Percentiles rank a stretch among this genome's conserved stretches.
Evolutionary conservation across 2,888 invertebrate species (phyloP).

Genomic region (Eristalis intricaria): DNA sequence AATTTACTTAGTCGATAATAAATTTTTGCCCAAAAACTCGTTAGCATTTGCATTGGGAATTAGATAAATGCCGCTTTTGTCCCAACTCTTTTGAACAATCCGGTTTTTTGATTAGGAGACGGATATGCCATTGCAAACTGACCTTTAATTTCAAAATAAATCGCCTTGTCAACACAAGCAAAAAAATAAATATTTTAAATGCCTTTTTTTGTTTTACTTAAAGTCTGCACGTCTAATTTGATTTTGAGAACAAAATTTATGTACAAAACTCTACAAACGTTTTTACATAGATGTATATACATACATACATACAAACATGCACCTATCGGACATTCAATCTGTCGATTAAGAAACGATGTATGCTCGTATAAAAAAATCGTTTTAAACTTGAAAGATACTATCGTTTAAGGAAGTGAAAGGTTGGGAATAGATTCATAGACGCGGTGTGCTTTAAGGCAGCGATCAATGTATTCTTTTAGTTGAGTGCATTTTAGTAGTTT

Average conservation of each 20-base stretch:
- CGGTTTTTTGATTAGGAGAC: constrained; percentile 28
- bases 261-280: background rate
- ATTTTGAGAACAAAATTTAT: background rate
- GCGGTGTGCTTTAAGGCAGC: background rate
- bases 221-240: background rate
- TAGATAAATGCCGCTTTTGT: constrained; percentile 51
- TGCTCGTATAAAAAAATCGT: background rate
- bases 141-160: constrained; percentile 40
- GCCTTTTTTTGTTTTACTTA: background rate
- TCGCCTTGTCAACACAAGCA: background rate
- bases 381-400: constrained; percentile 8
- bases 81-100: constrained; percentile 2
- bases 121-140: constrained; percentile 27
- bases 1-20: constrained; percentile 48
- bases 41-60: constrained; percentile 54
- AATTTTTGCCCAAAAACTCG: constrained; percentile 60
- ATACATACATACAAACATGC: too few species aligned
- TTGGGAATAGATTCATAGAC: background rate
- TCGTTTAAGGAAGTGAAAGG: constrained; percentile 43
- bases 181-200: background rate
- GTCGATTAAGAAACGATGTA: background rate
- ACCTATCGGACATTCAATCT: background rate
- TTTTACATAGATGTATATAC: background rate
- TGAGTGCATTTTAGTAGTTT: background rate
- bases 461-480: background rate